Conservation (phyloP, 2,888 invertebrate species). For the Lasioglossum malachurum region DNA sequence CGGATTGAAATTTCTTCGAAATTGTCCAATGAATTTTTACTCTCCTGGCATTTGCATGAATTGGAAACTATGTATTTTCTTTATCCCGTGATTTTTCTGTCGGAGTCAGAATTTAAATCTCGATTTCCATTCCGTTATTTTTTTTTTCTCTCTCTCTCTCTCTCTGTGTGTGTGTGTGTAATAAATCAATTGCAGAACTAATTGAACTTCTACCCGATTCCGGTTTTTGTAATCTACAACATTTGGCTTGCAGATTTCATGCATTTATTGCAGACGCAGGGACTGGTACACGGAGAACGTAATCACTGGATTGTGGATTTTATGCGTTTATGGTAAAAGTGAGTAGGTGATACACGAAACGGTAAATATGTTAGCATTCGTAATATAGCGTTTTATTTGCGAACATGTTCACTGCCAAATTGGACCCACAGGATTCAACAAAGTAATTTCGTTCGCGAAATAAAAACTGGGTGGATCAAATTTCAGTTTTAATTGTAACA, state of each 20-base stretch:
- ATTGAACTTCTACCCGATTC: slow-evolving; percentile 12
- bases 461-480: background rate
- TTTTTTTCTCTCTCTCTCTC: too few species aligned
- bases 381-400: background rate
- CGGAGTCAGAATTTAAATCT: background rate
- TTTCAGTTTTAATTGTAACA: background rate
- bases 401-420: background rate
- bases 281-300: background rate
- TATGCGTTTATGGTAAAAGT: background rate
- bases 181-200: slow-evolving; percentile 1
- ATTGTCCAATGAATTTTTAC: background rate
- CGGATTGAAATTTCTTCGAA: background rate
- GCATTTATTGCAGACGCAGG: background rate
- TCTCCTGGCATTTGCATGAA: background rate
- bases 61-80: background rate
- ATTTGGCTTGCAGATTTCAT: background rate
- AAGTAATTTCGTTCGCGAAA: background rate
- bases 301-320: background rate
- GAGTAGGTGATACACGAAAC: background rate
- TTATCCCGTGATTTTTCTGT: background rate
- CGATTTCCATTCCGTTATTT: background rate
- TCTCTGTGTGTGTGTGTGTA: too few species aligned
- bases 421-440: background rate
- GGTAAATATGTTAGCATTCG: background rate
- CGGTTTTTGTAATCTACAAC: background rate